Evolutionary conservation across 2,113 vertebrate species (phyloP), one percentile per base, ranked within the genome.

Genomic region (Chamaea fasciata): DNA sequence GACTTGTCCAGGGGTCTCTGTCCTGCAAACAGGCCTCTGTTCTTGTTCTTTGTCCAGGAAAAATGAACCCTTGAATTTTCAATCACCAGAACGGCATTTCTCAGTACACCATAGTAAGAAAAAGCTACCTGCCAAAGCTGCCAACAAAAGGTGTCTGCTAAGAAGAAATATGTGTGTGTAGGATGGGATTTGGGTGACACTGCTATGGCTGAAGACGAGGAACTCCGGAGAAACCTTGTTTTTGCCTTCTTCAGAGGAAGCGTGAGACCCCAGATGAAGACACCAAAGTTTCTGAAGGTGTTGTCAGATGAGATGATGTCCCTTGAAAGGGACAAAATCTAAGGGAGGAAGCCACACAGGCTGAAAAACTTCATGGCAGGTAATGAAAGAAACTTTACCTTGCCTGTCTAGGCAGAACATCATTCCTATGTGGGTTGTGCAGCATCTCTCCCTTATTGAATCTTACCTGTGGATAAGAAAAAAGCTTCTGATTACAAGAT

Each of bases 191-290:
- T 37, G 50, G n/a, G 55, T 78, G 41, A 60, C 31, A 26, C 10
- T 28, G 13, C 33, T 18, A 9, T 0, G 3, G 39, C 50, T 83
- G 70, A 33, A 47, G 64, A 53, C 3, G 5, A 33, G 74, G 18
- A 52, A 37, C 17, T 56, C 39, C 23, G 33, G 33, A 78, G 35
- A 69, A n/a, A 64, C 24, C 19, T 69, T 41, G 16, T 0, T 35
- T 85, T 73, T 74, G 14, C 16, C 50, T 53, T 55, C 53, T 64
- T n/a, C 7, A 49, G 49, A 64, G 55, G 49, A 82, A 64, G 24
- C 0, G 0, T 41, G 65, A 59, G 14, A 30, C 18, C 5, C 15
- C 12, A 76, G 42, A 46, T 37, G 35, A 80, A 56, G 27, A 60
- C 42, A 70, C 11, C 13, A 23, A 86, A 18, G 35, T 60, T 69